Base-by-base conservation (phyloP, 2,797 vertebrate genomes). In the Glossophaga mutica region DNA sequence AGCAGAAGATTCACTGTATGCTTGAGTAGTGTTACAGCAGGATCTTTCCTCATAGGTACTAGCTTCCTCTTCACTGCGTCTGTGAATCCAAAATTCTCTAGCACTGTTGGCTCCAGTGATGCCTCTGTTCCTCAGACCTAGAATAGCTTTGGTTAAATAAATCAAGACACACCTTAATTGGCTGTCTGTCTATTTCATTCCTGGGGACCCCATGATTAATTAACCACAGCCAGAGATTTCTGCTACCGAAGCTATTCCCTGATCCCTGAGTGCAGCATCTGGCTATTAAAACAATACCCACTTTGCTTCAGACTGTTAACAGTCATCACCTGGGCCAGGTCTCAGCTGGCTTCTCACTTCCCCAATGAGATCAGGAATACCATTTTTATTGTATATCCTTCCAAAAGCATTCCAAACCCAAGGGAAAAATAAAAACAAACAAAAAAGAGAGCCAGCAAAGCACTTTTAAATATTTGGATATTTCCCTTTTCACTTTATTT, bases 111-210 rank as follows among this genome's bases (percentile, higher is more conserved):
- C 82, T 95, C 91, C 73, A 87, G 8, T 11, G 88, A 96, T 88
- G 50, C 89, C 88, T 89, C 88, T 94, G 78, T 94, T 95, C 95
- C 91, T 76, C 87, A 95, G 91, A 96, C 89, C 95, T 94, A 91
- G 65, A 96, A 92, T 77, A 92, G 78, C 91, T 95, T 89, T 95
- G 94, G 88, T 97, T 97, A 96, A 95, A 97, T 96, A 96, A 96
- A 96, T 96, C 95, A 96, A 96, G 94, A 81, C 91, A 95, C 83
- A 95, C 96, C 88, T 97, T 97, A 96, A 97, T 96, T 97, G 97
- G 89, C 88, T 97, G 88, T 26, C 96, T 95, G 86, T 96, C 97
- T 96, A 26, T 95, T 94, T 95, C 89, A 94, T 97, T 96, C 96
- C 96, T 87, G 96, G 96, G 93, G 96, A 97, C 86, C 70, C 86